Percentiles rank a stretch among this genome's conserved stretches.
Conservation (phyloP, 1,140 invertebrate species). For the Caenorhabditis latens region DNA sequence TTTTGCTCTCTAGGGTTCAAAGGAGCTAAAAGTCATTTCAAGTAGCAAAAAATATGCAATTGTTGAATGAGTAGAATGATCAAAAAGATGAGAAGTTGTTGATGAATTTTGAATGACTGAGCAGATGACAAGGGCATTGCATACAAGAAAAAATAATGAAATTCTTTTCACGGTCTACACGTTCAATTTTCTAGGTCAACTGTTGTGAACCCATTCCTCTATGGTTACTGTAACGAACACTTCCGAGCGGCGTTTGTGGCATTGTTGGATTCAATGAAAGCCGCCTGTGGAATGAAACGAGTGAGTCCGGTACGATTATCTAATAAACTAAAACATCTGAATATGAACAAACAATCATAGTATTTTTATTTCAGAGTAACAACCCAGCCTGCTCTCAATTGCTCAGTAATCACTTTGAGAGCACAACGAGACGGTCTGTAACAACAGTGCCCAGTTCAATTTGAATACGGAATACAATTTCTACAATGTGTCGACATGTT, state of each 20-base stretch:
- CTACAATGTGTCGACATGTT: not conserved
- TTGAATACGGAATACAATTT: not conserved
- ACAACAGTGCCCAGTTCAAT: constrained; percentile 26
- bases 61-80: constrained; percentile 54
- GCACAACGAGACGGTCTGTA: not conserved
- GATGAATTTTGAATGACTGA: not conserved
- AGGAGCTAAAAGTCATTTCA: not conserved
- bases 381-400: constrained; percentile 27
- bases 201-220: constrained; percentile 67
- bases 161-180: not conserved
- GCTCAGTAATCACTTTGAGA: constrained; percentile 27
- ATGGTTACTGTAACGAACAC: constrained; percentile 68
- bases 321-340: not conserved
- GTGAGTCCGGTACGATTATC: constrained; percentile 36
- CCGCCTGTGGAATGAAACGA: constrained; percentile 24
- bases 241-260: constrained; percentile 68
- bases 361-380: constrained; percentile 4
- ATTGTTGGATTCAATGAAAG: constrained; percentile 49
- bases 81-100: constrained; percentile 7
- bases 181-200: constrained; percentile 61
- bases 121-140: not conserved
- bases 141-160: not conserved
- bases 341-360: not conserved
- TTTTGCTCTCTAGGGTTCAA: not conserved
- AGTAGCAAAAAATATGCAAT: not conserved